Conservation (phyloP, 2,888 invertebrate species). For the Eupithecia exiguata region DNA sequence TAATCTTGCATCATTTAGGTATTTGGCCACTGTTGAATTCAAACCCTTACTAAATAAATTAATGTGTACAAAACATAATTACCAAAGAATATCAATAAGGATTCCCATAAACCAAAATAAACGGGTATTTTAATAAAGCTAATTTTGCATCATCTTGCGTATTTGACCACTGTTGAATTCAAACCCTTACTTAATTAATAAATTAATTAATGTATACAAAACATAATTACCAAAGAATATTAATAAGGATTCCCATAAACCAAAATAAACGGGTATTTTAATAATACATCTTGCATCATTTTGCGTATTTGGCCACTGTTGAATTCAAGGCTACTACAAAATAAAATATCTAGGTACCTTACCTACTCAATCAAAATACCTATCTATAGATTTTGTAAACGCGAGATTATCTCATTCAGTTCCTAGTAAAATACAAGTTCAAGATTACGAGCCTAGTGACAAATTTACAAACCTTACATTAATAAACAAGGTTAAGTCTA, state of each 20-base stretch:
- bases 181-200: too few relatives aligned
- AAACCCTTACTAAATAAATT: too few relatives aligned
- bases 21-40: not conserved
- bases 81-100: not conserved
- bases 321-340: not conserved
- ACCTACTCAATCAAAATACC: not conserved
- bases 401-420: not conserved
- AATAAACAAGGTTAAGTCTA: not conserved
- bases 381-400: not conserved
- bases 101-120: not conserved
- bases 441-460: not conserved
- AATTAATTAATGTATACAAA: too few relatives aligned
- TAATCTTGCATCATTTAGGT: not conserved
- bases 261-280: not conserved
- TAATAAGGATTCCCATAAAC: not conserved
- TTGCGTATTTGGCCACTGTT: not conserved
- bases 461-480: not conserved
- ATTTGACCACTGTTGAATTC: not conserved
- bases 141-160: not conserved
- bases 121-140: not conserved
- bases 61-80: not conserved
- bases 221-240: not conserved
- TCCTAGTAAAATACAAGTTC: constrained; percentile 8
- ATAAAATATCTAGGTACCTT: not conserved
- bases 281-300: not conserved